These are phyloP conservation scores for Muschampia plurimacula DNA, from an alignment of 2,888 invertebrate species.

Conservation along the genomic window DNA sequence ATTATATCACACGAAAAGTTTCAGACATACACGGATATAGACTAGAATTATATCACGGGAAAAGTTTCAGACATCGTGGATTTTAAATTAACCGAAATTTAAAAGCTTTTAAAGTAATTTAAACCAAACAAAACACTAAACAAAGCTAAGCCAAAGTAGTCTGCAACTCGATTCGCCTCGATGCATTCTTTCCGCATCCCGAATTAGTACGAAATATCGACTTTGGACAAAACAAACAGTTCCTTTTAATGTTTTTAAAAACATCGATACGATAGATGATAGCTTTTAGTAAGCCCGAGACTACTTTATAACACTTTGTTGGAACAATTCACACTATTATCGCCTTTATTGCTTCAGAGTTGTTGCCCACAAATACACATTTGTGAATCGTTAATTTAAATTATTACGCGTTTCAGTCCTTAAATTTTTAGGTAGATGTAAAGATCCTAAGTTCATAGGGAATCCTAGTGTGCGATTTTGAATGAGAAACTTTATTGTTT, in stretches of 20 bases:
- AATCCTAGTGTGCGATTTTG: no score
- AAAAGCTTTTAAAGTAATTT: neutral
- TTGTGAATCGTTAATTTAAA: no score
- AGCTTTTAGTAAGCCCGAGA: constrained; percentile 16
- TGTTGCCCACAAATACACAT: neutral
- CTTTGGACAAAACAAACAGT: constrained; percentile 4
- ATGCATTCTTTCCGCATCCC: constrained; percentile 24
- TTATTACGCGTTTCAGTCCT: neutral
- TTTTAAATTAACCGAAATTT: neutral
- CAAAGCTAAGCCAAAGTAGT: neutral
- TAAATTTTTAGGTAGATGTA: no score
- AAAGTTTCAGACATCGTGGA: neutral
- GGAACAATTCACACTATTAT: constrained; percentile 25
- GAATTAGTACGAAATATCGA: constrained; percentile 20
- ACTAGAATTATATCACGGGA: no score
- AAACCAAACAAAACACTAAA: neutral
- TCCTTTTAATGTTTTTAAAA: constrained; percentile 17
- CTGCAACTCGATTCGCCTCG: constrained; percentile 12
- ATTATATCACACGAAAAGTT: no score
- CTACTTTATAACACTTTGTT: constrained; percentile 31
- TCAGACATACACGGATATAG: no score
- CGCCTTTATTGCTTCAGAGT: neutral
- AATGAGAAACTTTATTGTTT: no score
- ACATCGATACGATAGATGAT: constrained; percentile 26
- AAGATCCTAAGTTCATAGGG: no score